Evolutionary conservation across 2,888 invertebrate genomes (phyloP).

Genomic region (Eristalis tenax): DNA sequence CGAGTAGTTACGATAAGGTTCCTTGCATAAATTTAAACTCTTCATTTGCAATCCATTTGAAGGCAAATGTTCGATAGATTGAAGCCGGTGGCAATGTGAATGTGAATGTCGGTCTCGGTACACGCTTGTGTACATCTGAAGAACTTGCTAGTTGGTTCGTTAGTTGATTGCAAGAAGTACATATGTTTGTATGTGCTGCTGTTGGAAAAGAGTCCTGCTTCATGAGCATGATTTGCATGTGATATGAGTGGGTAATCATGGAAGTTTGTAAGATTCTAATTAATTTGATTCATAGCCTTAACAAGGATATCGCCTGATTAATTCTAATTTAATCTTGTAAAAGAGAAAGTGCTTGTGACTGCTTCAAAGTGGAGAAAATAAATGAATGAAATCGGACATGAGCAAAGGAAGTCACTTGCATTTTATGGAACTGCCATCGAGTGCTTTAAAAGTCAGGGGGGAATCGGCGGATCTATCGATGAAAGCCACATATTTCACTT

Average conservation of each 20-base stretch:
- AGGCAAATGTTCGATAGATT: slow-evolving; percentile 18
- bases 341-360: not conserved
- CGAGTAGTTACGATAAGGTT: slow-evolving; percentile 27
- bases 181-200: not conserved
- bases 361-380: not conserved
- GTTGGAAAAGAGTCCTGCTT: not conserved
- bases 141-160: slow-evolving; percentile 30
- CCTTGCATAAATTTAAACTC: slow-evolving; percentile 39
- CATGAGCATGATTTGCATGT: not conserved
- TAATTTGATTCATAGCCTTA: slow-evolving; percentile 7
- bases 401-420: not conserved
- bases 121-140: slow-evolving; percentile 17
- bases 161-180: not conserved
- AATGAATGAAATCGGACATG: not conserved
- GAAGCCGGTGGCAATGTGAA: slow-evolving; percentile 4
- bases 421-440: not conserved
- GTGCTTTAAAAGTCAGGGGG: too few relatives aligned
- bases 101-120: not conserved
- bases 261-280: slow-evolving; percentile 15
- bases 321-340: not conserved
- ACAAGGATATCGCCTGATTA: not conserved
- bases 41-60: slow-evolving; percentile 4
- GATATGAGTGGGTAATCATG: not conserved
- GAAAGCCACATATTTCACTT: too few relatives aligned
- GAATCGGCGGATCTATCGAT: too few relatives aligned